Evolutionary conservation across 1,140 invertebrate species (phyloP).

Genomic region (Sinella curviseta): DNA sequence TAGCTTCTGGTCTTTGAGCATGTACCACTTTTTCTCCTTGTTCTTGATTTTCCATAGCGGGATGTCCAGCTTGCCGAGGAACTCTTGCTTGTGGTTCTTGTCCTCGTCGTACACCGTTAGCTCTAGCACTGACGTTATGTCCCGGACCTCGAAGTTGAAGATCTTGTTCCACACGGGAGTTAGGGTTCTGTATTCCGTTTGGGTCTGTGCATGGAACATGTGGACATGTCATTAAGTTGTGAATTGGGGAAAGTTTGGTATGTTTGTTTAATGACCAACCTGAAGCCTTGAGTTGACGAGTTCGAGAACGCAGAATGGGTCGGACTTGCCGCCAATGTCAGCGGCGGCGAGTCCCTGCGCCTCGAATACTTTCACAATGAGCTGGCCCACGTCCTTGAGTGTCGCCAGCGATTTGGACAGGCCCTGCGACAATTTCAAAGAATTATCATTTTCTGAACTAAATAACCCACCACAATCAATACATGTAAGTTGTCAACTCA

Average conservation of each 20-base stretch:
- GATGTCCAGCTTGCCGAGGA: conserved; percentile 89
- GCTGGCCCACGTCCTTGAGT: conserved; percentile 78
- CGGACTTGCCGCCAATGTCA: conserved; percentile 88
- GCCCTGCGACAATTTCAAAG: background rate
- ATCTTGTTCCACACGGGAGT: conserved; percentile 97
- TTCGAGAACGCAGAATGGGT: conserved; percentile 97
- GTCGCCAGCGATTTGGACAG: conserved; percentile 11
- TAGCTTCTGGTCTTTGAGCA: conserved; percentile 94
- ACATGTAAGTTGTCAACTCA: background rate
- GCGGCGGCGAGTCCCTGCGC: conserved; percentile 86
- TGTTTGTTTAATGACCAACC: conserved; percentile 31
- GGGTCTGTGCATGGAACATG: too few species aligned
- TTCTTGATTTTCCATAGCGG: conserved; percentile 85
- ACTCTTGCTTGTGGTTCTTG: conserved; percentile 95
- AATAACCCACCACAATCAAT: conserved; percentile 58
- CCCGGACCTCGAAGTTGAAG: conserved; percentile 96
- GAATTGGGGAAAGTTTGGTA: background rate
- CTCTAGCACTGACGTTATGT: conserved; percentile 93
- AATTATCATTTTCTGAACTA: background rate
- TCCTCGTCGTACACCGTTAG: conserved; percentile 99
- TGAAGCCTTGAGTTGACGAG: conserved; percentile 86
- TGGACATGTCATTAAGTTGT: background rate
- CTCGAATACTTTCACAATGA: conserved; percentile 84
- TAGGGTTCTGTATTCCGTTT: conserved; percentile 97
- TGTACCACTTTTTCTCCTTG: conserved; percentile 92